These are phyloP conservation scores for Acronicta psi DNA, from an alignment of 2,888 invertebrate genomes.

Conservation along the genomic window DNA sequence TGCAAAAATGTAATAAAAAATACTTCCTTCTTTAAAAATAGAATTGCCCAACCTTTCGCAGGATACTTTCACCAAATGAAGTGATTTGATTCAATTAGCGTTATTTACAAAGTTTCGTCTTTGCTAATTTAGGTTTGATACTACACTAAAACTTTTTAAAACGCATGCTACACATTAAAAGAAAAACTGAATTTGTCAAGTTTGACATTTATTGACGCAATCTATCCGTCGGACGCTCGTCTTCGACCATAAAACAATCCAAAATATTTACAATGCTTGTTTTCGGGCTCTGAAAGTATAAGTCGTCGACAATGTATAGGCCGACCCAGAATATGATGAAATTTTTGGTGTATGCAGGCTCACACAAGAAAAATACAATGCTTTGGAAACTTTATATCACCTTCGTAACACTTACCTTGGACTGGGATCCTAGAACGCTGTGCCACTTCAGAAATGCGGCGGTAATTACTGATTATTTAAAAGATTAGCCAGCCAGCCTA, in stretches of 20 bases:
- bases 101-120: no score
- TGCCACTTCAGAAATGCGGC: constrained; percentile 64
- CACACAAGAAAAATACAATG: constrained; percentile 64
- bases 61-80: no score
- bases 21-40: no score
- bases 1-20: no score
- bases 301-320: constrained; percentile 42
- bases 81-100: no score
- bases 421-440: constrained; percentile 62
- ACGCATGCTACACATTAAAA: neutral
- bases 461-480: constrained; percentile 61
- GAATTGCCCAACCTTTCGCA: no score
- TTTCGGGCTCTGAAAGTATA: constrained; percentile 18
- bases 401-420: constrained; percentile 62
- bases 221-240: constrained; percentile 17
- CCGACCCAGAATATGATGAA: constrained; percentile 62
- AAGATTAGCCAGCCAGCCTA: neutral
- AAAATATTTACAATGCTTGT: constrained; percentile 37
- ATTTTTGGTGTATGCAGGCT: constrained; percentile 65
- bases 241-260: constrained; percentile 12
- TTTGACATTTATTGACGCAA: constrained; percentile 11
- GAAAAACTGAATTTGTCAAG: neutral
- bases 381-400: constrained; percentile 70
- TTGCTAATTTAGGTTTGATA: no score
- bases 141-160: neutral